phyloP scores from a whole-genome alignment of 2,888 invertebrate species.

The Campaea margaritaria region DNA sequence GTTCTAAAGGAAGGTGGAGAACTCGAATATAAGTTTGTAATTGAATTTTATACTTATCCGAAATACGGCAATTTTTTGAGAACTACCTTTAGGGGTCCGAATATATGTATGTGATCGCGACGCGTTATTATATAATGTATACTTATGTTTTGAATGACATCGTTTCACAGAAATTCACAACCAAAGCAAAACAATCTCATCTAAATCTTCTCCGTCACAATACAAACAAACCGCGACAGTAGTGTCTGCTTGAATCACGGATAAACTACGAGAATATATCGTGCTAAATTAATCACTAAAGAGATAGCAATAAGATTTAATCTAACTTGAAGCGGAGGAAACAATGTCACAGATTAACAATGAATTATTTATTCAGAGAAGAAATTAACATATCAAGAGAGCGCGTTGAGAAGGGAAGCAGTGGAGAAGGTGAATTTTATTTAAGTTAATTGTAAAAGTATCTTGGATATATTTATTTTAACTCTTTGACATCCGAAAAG shows the following conservation, averaged over 20 bases:
- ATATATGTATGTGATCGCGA: too few species aligned
- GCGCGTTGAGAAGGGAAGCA: conserved; percentile 4
- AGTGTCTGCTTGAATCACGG: conserved; percentile 46
- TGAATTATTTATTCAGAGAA: conserved; percentile 82
- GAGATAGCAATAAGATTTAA: conserved; percentile 43
- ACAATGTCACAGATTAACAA: conserved; percentile 74
- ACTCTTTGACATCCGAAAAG: too few species aligned
- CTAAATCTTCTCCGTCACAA: conserved; percentile 27
- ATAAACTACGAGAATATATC: conserved; percentile 28
- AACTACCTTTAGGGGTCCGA: too few species aligned
- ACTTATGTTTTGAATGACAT: neutral
- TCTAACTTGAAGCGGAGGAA: conserved; percentile 43
- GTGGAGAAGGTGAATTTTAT: conserved; percentile 11
- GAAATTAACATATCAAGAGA: conserved; percentile 81
- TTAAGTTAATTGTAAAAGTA: neutral
- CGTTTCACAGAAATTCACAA: conserved; percentile 11
- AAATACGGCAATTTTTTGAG: too few species aligned
- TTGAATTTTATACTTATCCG: too few species aligned
- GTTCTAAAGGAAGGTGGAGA: too few species aligned
- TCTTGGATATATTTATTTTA: neutral
- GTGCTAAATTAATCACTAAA: conserved; percentile 49
- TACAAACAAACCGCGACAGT: conserved; percentile 52
- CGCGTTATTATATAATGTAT: too few species aligned
- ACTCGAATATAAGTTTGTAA: too few species aligned
- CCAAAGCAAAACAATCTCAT: conserved; percentile 25